Percentiles rank a stretch among this genome's conserved stretches.
Evolutionary conservation across 2,113 vertebrate genomes (phyloP).

Genomic region (Indri indri): DNA sequence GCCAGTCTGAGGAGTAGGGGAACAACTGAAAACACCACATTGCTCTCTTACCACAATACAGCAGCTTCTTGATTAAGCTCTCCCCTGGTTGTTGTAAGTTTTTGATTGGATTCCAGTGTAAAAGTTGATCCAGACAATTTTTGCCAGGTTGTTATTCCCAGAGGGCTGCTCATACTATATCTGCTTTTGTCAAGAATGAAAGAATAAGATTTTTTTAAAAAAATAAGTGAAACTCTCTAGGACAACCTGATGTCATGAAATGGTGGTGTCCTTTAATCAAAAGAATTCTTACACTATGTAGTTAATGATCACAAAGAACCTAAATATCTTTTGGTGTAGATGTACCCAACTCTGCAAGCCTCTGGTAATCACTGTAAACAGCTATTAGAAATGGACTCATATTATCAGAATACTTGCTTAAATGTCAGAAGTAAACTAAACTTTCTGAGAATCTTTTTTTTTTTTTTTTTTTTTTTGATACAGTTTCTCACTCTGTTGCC

Average conservation of each 20-base stretch:
- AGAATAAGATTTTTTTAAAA: neutral
- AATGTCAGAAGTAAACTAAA: neutral
- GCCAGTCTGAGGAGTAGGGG: neutral
- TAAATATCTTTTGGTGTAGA: neutral
- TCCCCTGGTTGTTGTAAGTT: neutral
- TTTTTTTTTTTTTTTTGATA: no score
- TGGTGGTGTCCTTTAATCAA: neutral
- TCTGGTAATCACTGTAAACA: neutral
- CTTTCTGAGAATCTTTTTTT: neutral
- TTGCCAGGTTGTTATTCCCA: neutral
- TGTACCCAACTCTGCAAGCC: neutral
- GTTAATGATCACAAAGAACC: neutral
- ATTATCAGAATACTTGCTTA: neutral
- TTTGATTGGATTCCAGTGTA: neutral
- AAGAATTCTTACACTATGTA: neutral
- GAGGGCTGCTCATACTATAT: neutral
- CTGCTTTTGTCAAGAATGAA: neutral
- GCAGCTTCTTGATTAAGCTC: neutral
- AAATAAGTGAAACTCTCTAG: neutral
- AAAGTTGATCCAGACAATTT: neutral
- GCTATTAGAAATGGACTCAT: neutral
- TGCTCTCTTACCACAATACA: neutral
- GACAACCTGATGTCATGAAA: neutral
- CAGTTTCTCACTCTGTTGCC: no score
- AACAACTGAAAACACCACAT: neutral